Evolutionary conservation across 2,888 invertebrate species (phyloP).

Genomic region (Pseudococcus viburni): DNA sequence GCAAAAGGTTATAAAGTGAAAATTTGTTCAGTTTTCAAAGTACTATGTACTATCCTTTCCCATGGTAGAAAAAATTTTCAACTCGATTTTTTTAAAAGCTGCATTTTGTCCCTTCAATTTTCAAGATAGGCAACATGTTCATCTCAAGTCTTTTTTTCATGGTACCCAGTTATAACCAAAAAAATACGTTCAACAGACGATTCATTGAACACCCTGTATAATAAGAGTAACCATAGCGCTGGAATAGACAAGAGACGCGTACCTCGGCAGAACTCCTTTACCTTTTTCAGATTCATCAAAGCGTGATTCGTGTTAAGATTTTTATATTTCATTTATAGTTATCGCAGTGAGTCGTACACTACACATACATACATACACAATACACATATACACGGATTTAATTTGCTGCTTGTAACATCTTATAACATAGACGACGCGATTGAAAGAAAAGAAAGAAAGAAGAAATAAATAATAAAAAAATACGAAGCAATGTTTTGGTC

Average conservation of each 20-base stretch:
- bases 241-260: conserved; percentile 6
- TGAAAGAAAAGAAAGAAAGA: neutral
- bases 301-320: conserved; percentile 54
- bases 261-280: neutral
- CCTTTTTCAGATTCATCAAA: conserved; percentile 31
- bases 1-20: too few species aligned
- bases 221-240: neutral
- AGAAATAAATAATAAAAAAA: conserved; percentile 9
- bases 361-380: neutral
- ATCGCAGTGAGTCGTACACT: neutral
- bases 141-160: too few species aligned
- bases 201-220: too few species aligned
- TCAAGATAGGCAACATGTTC: too few species aligned
- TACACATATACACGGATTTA: conserved; percentile 1
- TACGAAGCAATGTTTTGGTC: conserved; percentile 33
- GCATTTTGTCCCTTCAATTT: too few species aligned
- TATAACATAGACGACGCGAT: neutral
- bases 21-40: too few species aligned
- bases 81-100: too few species aligned
- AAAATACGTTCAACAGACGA: too few species aligned
- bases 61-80: too few species aligned
- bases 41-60: too few species aligned
- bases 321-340: conserved; percentile 37
- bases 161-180: too few species aligned
- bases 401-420: conserved; percentile 7